Evolutionary conservation across 2,797 vertebrate genomes (phyloP).

Genomic region (Psittacula echo): DNA sequence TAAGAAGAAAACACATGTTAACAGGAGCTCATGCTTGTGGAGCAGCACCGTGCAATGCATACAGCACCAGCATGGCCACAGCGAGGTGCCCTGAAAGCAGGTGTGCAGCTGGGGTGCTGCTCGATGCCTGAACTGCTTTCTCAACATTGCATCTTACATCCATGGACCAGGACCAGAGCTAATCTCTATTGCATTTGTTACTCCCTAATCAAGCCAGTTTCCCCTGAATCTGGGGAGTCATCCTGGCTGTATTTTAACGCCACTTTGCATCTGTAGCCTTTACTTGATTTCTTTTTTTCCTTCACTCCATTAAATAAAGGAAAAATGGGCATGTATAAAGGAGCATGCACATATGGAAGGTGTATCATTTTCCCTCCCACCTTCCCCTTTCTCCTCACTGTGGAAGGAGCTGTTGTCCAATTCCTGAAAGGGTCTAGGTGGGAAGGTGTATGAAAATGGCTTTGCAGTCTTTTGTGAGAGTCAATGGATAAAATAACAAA

Average conservation of each 20-base stretch:
- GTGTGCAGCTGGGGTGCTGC: neutral
- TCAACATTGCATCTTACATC: neutral
- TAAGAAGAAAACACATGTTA: neutral
- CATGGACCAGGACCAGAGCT: neutral
- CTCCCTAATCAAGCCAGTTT: neutral
- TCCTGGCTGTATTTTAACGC: neutral
- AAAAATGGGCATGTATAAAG: neutral
- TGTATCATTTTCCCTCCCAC: neutral
- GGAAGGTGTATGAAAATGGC: neutral
- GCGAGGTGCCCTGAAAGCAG: neutral
- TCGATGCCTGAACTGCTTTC: neutral
- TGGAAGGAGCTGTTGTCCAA: neutral
- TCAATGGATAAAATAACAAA: neutral
- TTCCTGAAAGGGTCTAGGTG: neutral
- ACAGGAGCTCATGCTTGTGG: neutral
- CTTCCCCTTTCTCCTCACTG: neutral
- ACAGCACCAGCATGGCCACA: fast-evolving
- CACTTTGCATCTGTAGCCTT: neutral
- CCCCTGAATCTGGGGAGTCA: neutral
- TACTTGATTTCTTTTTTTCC: neutral
- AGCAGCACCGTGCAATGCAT: neutral
- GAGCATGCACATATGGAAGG: neutral
- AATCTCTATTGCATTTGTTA: no score
- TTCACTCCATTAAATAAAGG: neutral
- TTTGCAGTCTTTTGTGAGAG: neutral